Conservation (phyloP, 1,140 invertebrate species). For the Ruditapes philippinarum region DNA sequence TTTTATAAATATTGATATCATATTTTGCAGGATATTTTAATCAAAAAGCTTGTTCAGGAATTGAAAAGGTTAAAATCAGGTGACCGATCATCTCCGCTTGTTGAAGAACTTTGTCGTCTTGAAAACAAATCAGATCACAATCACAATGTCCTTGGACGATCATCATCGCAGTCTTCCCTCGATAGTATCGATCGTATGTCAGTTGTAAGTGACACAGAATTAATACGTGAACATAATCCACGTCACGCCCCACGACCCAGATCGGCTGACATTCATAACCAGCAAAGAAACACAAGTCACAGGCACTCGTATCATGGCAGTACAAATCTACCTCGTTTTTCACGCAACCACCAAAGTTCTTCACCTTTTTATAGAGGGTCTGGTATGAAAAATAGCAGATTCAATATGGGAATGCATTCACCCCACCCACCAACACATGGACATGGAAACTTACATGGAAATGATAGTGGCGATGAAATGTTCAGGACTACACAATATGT, state of each 20-base stretch:
- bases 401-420: not conserved
- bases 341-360: conserved; percentile 22
- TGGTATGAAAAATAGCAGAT: not conserved
- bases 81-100: conserved; percentile 58
- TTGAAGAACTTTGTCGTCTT: conserved; percentile 73
- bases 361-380: not conserved
- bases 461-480: not conserved
- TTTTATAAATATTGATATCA: not conserved
- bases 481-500: conserved; percentile 63
- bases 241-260: conserved; percentile 21
- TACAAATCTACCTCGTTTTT: conserved; percentile 22
- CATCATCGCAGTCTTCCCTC: conserved; percentile 67
- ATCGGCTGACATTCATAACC: conserved; percentile 49
- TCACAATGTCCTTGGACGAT: conserved; percentile 49
- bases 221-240: conserved; percentile 31
- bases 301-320: conserved; percentile 43
- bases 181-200: conserved; percentile 62
- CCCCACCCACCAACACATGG: not conserved
- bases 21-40: conserved; percentile 73
- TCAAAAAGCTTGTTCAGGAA: conserved; percentile 74
- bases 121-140: conserved; percentile 59
- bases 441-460: not conserved
- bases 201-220: conserved; percentile 61
- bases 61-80: conserved; percentile 61
- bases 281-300: conserved; percentile 40